Evolutionary conservation across 2,888 invertebrate genomes (phyloP).

Genomic region (Coremacera marginata): DNA sequence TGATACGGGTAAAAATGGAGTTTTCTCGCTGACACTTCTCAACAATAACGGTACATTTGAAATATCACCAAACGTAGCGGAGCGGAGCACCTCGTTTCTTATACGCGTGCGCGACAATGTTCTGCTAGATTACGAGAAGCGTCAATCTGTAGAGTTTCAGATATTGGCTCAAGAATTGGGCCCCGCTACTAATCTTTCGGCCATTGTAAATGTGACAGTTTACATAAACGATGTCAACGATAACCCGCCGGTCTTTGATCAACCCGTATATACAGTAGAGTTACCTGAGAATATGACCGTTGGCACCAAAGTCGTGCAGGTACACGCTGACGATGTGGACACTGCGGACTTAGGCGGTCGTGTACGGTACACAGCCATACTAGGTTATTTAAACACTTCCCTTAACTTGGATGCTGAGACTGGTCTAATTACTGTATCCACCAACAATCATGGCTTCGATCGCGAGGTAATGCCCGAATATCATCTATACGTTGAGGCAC

Average conservation of each 20-base stretch:
- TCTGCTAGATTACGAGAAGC: slow-evolving; percentile 86
- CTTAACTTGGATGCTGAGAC: slow-evolving; percentile 82
- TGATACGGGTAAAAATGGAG: slow-evolving; percentile 85
- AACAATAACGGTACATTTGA: slow-evolving; percentile 92
- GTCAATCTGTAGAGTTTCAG: slow-evolving; percentile 81
- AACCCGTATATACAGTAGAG: slow-evolving; percentile 79
- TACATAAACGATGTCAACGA: slow-evolving; percentile 90
- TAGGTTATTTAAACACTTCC: slow-evolving; percentile 83
- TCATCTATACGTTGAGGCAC: slow-evolving; percentile 86
- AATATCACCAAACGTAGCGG: slow-evolving; percentile 85
- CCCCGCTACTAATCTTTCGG: slow-evolving; percentile 80
- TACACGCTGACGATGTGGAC: slow-evolving; percentile 86
- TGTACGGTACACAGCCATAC: slow-evolving; percentile 82
- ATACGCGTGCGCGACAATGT: slow-evolving; percentile 86
- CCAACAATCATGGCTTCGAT: slow-evolving; percentile 82
- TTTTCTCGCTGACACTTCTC: slow-evolving; percentile 81
- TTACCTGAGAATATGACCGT: slow-evolving; percentile 85
- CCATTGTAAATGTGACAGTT: slow-evolving; percentile 81
- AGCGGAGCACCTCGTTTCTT: slow-evolving; percentile 82
- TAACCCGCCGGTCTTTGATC: slow-evolving; percentile 84
- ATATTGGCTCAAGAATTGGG: slow-evolving; percentile 86
- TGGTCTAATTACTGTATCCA: slow-evolving; percentile 85
- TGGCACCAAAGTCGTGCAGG: slow-evolving; percentile 78
- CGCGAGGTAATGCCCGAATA: slow-evolving; percentile 83
- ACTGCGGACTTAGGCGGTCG: slow-evolving; percentile 80